Evolutionary conservation across 2,888 invertebrate genomes (phyloP).

Genomic region (Galerucella nymphaeae): DNA sequence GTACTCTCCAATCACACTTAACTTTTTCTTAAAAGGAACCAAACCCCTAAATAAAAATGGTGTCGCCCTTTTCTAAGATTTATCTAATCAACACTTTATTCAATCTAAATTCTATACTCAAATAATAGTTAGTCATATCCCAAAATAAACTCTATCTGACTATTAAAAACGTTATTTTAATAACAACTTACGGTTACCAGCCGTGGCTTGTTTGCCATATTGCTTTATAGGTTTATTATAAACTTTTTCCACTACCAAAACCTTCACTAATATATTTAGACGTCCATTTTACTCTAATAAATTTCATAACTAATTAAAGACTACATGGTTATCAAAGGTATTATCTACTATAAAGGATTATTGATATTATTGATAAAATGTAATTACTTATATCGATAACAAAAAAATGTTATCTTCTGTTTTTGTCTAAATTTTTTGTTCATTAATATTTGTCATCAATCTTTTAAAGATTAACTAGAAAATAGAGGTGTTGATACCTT

Average conservation of each 20-base stretch:
- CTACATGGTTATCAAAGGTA: constrained; percentile 11
- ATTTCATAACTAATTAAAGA: background rate
- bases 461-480: background rate
- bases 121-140: background rate
- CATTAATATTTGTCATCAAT: background rate
- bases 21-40: too few species aligned
- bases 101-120: background rate
- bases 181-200: constrained; percentile 24
- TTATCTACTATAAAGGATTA: constrained; percentile 17
- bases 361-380: constrained; percentile 25
- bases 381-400: constrained; percentile 14
- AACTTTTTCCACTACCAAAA: background rate
- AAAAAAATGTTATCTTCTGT: background rate
- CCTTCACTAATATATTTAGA: constrained; percentile 7
- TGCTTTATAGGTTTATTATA: background rate
- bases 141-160: background rate
- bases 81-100: background rate
- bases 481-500: constrained; percentile 4
- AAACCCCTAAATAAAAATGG: too few species aligned
- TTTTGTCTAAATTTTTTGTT: background rate
- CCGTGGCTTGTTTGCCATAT: constrained; percentile 28
- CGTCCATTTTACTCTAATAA: background rate
- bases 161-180: background rate
- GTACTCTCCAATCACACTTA: too few species aligned
- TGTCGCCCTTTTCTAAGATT: background rate